Base-by-base conservation (phyloP, 2,113 vertebrate species). In the Vombatus ursinus region DNA sequence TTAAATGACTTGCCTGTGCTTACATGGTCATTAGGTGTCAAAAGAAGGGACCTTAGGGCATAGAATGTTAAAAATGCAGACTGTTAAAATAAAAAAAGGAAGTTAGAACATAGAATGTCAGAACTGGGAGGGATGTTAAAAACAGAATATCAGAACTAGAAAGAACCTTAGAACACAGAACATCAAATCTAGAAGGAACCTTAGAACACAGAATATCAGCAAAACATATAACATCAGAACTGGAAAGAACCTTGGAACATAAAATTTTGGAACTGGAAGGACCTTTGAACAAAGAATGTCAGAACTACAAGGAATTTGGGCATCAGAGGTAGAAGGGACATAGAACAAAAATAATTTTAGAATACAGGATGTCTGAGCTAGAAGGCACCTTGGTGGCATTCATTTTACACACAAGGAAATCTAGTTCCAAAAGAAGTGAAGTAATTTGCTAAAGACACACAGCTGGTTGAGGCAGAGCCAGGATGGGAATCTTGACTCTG, bases 361-460 rank as follows among this genome's bases (percentile, higher is more conserved):
- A 68, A 68, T 68, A 37, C 19, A 44, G 57, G n/a, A 23, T 84
- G 68, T 44, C 19, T 44, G 68, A 84, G 16, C n/a, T 84, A 44
- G n/a, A 84, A 84, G 16, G 4, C 19, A 84, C 6, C n/a, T 44
- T 84, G 68, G 5, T 44, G 37, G n/a, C 44, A 2, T 44, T 44
- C n/a, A n/a, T 68, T 77, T 77, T 77, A 77, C 37, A 37, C 31
- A n/a, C 16, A 22, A 28, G 37, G 16, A 7, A 77, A 77, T 77
- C 5, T 77, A 19, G 68, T n/a, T 19, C 37, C 37, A 84, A 96
- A 96, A 96, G 92, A 96, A 37, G 96, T 52, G 12, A 14, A 48
- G 12, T 0, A 10, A 44, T 48, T 26, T 84, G n/a, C 26, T 93
- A 52, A 89, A 50, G 95, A 91, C 77, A 91, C 91, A 52, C 7